Evolutionary conservation across 1,140 invertebrate genomes (phyloP).

Genomic region (Dolichoris vasculosae): DNA sequence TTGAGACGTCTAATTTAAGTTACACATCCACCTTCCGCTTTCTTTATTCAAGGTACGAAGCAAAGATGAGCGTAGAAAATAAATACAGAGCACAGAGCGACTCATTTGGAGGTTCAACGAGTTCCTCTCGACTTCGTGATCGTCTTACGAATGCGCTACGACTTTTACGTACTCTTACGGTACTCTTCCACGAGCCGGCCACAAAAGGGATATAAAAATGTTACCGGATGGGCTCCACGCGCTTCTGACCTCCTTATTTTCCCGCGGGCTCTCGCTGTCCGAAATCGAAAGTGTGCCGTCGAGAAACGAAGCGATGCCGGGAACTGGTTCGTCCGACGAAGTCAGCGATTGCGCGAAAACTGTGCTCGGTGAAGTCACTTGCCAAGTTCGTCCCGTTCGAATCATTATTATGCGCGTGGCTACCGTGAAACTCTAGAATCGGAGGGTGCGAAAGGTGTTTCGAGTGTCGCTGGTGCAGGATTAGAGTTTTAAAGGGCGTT

Average conservation of each 20-base stretch:
- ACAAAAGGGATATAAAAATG: slow-evolving; percentile 14
- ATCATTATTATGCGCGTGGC: background rate
- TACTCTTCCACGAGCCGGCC: background rate
- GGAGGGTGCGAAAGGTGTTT: background rate
- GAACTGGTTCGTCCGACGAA: background rate
- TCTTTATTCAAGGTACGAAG: background rate
- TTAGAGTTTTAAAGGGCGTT: background rate
- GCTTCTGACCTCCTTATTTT: slow-evolving; percentile 27
- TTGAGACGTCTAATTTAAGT: background rate
- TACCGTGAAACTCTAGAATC: background rate
- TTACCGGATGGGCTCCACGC: background rate
- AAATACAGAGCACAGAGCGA: background rate
- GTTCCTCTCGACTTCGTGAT: background rate
- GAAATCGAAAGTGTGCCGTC: slow-evolving; percentile 52
- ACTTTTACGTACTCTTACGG: background rate
- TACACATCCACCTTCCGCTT: background rate
- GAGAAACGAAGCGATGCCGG: background rate
- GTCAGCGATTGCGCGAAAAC: background rate
- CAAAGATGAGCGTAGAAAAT: background rate
- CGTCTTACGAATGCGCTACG: background rate
- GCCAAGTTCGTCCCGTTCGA: background rate
- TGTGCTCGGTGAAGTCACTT: background rate
- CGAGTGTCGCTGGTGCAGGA: background rate
- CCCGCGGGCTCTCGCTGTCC: background rate
- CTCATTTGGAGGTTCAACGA: background rate